Evolutionary conservation across 2,113 vertebrate species (phyloP).

Genomic region (Sapajus apella): DNA sequence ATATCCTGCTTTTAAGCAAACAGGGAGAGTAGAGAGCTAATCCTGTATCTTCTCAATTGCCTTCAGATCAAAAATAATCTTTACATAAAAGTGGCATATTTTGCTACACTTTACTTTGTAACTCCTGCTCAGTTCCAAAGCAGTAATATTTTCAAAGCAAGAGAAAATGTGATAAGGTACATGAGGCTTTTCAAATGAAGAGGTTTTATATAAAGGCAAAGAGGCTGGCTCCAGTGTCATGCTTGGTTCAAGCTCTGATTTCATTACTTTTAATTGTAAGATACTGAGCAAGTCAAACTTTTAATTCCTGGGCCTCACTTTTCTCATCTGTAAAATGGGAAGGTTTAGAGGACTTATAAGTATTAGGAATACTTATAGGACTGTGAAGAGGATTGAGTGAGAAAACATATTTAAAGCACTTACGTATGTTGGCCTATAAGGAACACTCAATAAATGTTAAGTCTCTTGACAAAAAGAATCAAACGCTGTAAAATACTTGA

Average conservation of each 20-base stretch:
- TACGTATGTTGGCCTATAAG: background rate
- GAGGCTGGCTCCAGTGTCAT: background rate
- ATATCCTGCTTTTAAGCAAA: background rate
- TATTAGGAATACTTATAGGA: background rate
- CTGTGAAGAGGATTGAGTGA: background rate
- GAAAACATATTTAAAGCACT: background rate
- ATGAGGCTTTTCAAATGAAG: background rate
- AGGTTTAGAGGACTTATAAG: too few species aligned
- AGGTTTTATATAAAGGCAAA: background rate
- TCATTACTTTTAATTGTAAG: background rate
- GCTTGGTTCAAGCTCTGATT: background rate
- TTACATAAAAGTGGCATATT: background rate
- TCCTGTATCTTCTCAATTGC: background rate
- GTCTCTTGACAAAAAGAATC: too few species aligned
- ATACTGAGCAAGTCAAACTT: background rate
- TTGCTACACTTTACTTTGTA: background rate
- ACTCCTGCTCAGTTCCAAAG: background rate
- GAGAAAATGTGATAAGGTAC: background rate
- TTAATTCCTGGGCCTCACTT: background rate
- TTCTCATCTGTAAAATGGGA: background rate
- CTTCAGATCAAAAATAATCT: background rate
- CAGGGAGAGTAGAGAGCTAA: background rate
- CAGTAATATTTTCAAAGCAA: background rate
- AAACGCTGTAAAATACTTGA: too few species aligned
- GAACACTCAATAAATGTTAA: background rate